A percentile compares a stretch with the other conserved stretches of the same genome.
These are phyloP conservation scores for Peromyscus aztecus DNA, from an alignment of 2,797 vertebrate genomes.

Conservation along the genomic window DNA sequence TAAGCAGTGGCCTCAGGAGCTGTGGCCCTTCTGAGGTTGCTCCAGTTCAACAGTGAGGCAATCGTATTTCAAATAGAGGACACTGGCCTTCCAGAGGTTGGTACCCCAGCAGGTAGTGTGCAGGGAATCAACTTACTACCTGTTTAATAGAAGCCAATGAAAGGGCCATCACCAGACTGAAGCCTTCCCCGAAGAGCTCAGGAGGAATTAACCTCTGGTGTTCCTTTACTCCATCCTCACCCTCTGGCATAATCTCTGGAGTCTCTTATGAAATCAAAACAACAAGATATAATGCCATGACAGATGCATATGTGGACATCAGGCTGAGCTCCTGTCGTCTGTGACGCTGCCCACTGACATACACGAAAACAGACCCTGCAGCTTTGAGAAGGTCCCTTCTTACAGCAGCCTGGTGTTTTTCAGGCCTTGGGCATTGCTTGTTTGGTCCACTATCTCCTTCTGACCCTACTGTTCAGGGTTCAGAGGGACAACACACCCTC, in stretches of 20 bases:
- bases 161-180: neutral
- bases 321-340: neutral
- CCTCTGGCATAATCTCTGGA: neutral
- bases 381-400: constrained; percentile 26
- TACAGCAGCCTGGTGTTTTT: neutral
- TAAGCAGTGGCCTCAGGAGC: neutral
- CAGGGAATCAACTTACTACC: constrained; percentile 17
- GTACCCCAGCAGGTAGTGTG: neutral
- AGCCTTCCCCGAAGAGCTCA: constrained; percentile 13
- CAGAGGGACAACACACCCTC: neutral
- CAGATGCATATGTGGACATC: neutral
- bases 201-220: constrained; percentile 34
- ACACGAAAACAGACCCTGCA: neutral
- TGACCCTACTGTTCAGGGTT: neutral
- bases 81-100: constrained; percentile 31
- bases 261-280: constrained; percentile 46
- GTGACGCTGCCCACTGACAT: neutral
- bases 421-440: neutral
- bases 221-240: constrained; percentile 15
- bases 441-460: neutral
- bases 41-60: constrained; percentile 1
- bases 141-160: constrained; percentile 54
- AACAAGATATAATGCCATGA: neutral
- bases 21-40: neutral
- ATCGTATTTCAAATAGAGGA: constrained; percentile 50